Conservation (phyloP, 2,113 vertebrate species). For the Rynchops niger region DNA sequence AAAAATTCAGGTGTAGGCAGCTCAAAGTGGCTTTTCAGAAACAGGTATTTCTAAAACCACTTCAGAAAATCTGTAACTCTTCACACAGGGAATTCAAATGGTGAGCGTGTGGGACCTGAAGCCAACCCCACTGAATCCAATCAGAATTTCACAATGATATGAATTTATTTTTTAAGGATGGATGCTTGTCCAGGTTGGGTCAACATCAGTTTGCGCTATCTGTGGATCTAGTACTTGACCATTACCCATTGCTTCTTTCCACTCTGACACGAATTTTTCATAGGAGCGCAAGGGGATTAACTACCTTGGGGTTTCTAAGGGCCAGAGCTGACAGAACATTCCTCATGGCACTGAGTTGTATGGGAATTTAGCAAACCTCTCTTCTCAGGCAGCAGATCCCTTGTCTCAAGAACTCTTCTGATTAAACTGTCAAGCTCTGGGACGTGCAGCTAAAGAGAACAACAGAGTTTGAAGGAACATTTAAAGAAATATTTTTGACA, state of each 20-base stretch:
- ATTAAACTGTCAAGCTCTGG: conserved; percentile 1
- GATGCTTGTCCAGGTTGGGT: neutral
- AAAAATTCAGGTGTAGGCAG: neutral
- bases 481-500: conserved; percentile 39
- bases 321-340: neutral
- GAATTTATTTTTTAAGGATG: neutral
- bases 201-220: neutral
- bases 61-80: neutral
- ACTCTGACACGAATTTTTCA: neutral
- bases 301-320: conserved; percentile 9
- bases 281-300: neutral
- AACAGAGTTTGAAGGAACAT: conserved; percentile 19
- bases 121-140: neutral
- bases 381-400: conserved; percentile 39
- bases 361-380: conserved; percentile 24
- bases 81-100: neutral
- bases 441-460: conserved; percentile 11
- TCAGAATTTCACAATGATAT: neutral
- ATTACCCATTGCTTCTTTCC: neutral
- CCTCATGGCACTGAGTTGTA: neutral
- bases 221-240: neutral
- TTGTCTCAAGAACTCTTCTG: neutral
- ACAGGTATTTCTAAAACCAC: neutral
- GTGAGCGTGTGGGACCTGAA: neutral
- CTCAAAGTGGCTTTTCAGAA: neutral